phyloP scores from a whole-genome alignment of 2,113 vertebrate genomes.

The Phainopepla nitens region DNA sequence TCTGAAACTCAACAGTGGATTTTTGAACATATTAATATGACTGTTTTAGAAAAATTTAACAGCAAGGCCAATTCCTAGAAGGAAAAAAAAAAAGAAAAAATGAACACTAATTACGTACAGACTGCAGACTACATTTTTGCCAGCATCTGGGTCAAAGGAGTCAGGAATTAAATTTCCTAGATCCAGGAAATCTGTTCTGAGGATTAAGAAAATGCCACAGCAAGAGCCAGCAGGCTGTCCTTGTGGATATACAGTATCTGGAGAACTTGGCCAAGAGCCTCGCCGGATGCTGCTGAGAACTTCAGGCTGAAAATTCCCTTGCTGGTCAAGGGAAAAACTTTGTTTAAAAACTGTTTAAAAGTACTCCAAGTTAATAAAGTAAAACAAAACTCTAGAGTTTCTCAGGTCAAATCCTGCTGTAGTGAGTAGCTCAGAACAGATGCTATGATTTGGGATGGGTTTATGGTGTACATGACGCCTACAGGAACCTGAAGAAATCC shows the following conservation, averaged over 20 bases:
- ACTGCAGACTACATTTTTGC: conserved; percentile 55
- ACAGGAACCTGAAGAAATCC: conserved; percentile 40
- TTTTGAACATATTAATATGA: conserved; percentile 86
- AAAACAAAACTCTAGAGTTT: conserved; percentile 75
- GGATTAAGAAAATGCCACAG: conserved; percentile 67
- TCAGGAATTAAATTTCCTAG: conserved; percentile 78
- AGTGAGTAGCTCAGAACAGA: conserved; percentile 79
- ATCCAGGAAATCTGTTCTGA: conserved; percentile 72
- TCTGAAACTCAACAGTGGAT: conserved; percentile 89
- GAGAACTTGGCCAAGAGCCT: conserved; percentile 73
- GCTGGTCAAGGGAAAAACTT: conserved; percentile 78
- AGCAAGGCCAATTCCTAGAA: conserved; percentile 71
- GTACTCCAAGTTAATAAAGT: conserved; percentile 72
- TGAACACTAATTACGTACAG: conserved; percentile 20
- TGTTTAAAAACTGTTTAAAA: conserved; percentile 70
- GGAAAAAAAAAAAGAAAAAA: neutral
- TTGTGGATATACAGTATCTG: conserved; percentile 65
- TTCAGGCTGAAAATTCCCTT: conserved; percentile 76
- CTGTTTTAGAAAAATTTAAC: conserved; percentile 87
- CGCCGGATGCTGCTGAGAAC: conserved; percentile 73
- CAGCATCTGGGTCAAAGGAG: conserved; percentile 70
- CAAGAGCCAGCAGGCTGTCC: conserved; percentile 61
- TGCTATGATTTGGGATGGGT: conserved; percentile 50
- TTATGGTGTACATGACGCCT: conserved; percentile 54
- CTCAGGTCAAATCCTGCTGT: conserved; percentile 84